A percentile compares a stretch with the other conserved stretches of the same genome.
These are phyloP conservation scores for Gambusia affinis DNA, from an alignment of 2,113 vertebrate genomes.

Conservation along the genomic window DNA sequence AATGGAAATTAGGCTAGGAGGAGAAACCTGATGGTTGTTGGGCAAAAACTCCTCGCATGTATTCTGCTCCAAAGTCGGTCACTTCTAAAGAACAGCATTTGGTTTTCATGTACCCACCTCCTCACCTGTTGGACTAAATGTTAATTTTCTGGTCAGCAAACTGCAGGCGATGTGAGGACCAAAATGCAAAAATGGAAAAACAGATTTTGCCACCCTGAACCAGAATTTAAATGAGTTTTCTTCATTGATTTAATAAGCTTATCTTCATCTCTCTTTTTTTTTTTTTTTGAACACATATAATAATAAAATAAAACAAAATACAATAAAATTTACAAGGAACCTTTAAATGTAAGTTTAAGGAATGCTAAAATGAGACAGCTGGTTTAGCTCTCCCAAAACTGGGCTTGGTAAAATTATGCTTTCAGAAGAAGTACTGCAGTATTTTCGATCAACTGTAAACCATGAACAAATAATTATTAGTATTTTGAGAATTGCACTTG, in stretches of 20 bases:
- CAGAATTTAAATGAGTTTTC: slow-evolving; percentile 9
- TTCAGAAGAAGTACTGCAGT: background rate
- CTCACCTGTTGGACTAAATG: slow-evolving; percentile 67
- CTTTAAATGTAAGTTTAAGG: background rate
- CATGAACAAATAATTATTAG: background rate
- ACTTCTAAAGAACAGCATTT: slow-evolving; percentile 47
- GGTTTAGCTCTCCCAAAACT: too few species aligned
- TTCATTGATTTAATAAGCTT: slow-evolving; percentile 1
- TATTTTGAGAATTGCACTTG: too few species aligned
- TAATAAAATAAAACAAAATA: background rate
- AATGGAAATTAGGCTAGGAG: slow-evolving; percentile 55
- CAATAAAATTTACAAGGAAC: background rate
- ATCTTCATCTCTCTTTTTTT: background rate
- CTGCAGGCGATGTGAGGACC: slow-evolving; percentile 3
- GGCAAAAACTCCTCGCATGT: slow-evolving; percentile 53
- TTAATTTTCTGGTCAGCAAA: slow-evolving; percentile 41
- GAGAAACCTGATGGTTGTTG: slow-evolving; percentile 32
- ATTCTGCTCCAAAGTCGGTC: slow-evolving; percentile 36
- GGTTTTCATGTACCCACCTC: slow-evolving; percentile 29
- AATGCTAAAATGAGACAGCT: background rate
- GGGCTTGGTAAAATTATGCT: too few species aligned
- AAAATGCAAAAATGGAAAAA: slow-evolving; percentile 43
- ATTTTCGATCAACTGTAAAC: background rate
- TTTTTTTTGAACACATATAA: too few species aligned
- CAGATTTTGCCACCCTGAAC: slow-evolving; percentile 18